Base-by-base conservation (phyloP, 2,888 invertebrate species). In the Drosophila histrio region DNA sequence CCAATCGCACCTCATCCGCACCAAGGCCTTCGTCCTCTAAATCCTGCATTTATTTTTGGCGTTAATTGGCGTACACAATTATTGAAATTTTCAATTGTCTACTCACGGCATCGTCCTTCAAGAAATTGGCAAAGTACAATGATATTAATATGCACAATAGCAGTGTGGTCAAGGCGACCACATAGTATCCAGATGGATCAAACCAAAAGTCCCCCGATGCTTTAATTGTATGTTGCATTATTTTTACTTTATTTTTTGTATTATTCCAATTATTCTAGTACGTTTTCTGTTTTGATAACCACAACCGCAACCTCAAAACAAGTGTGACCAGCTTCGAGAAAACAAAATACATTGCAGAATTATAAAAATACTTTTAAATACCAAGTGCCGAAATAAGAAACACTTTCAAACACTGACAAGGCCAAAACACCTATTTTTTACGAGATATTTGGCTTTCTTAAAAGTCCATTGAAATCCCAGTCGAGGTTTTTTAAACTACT, bases 61-160 rank as follows among this genome's bases (percentile, higher is more conserved):
- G 1, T 49, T 17, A 13, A 19, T 8, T 19, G 24, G n/a, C 34
- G 3, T 36, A 21, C 1, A 8, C 1, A 8, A 13, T 30, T 17
- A 7, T 19, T 22, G 34, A n/a, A 52, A 21, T 30, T 30, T 13
- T 30, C 1, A 19, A 30, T 43, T 39, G 7, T 11, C 21, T 66
- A 80, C 89, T 74, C 24, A 88, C 89, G 2, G 26, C 9, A 17
- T 69, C 84, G 43, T 79, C 72, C 62, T 75, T 85, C 56, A 86
- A 50, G 21, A 82, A 78, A 52, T 85, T 84, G 22, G 86, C 81
- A 72, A 83, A 89, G 44, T 85, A 89, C 0, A 89, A 64, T 0
- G 88, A 74, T 30, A 83, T 75, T 28, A 87, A 69, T 24, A 88
- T 87, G 39, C 89, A 87, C 8, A 88, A 30, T 15, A 89, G 60